phyloP scores from a whole-genome alignment of 2,797 vertebrate species.

The Craterocephalus amniculus region DNA sequence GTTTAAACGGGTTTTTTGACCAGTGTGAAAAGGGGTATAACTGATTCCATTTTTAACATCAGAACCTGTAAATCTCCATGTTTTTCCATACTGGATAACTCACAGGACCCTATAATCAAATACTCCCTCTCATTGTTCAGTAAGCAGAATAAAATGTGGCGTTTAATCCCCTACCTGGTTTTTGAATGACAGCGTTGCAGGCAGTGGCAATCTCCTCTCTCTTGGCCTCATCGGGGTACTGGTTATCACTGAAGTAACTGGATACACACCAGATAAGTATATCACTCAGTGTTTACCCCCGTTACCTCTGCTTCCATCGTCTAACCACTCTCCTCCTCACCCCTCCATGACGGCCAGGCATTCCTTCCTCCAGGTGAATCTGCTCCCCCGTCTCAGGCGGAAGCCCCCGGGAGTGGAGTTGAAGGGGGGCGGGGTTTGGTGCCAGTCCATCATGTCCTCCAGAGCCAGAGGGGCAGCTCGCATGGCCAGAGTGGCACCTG shows the following conservation, averaged over 20 bases:
- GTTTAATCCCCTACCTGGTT: constrained; percentile 86
- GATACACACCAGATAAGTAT: not conserved
- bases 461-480: constrained; percentile 90
- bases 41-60: too few species aligned
- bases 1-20: too few species aligned
- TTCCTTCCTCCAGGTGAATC: constrained; percentile 99
- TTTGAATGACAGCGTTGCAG: constrained; percentile 97
- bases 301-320: too few species aligned
- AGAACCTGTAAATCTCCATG: too few species aligned
- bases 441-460: constrained; percentile 95
- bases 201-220: constrained; percentile 97
- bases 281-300: not conserved
- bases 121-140: not conserved
- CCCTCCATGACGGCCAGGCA: constrained; percentile 99
- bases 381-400: constrained; percentile 93
- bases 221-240: constrained; percentile 97
- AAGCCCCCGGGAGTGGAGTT: constrained; percentile 91
- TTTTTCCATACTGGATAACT: not conserved
- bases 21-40: too few species aligned
- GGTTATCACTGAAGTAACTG: constrained; percentile 98
- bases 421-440: constrained; percentile 92
- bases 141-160: not conserved
- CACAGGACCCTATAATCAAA: not conserved
- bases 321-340: constrained; percentile 67
- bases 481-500: constrained; percentile 97